These are phyloP conservation scores for Protomyctophum bolini DNA, from an alignment of 2,113 vertebrate species.

Conservation along the genomic window DNA sequence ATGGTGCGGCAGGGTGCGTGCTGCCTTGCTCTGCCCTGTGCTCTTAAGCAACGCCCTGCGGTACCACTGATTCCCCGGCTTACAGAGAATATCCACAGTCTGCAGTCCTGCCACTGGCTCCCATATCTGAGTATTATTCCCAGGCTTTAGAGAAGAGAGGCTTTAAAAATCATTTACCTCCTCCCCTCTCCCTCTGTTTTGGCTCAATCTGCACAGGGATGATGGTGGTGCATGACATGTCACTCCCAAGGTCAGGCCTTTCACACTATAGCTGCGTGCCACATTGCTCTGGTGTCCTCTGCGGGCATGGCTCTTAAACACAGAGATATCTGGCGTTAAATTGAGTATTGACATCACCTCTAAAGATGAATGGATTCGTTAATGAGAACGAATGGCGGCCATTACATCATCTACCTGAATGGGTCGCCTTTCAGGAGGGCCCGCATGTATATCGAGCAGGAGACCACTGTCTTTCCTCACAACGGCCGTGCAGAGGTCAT, in stretches of 20 bases:
- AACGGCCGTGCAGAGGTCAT: slow-evolving; percentile 29
- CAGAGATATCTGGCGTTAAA: slow-evolving; percentile 20
- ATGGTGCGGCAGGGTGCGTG: slow-evolving; percentile 63
- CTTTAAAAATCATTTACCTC: slow-evolving; percentile 48
- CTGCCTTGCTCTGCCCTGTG: slow-evolving; percentile 54
- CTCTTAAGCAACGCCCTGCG: slow-evolving; percentile 65
- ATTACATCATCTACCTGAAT: slow-evolving; percentile 20
- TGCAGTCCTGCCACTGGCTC: slow-evolving; percentile 36
- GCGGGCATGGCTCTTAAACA: slow-evolving; percentile 1
- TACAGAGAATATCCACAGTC: slow-evolving; percentile 69
- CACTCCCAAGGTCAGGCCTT: slow-evolving; percentile 18
- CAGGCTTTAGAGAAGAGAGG: slow-evolving; percentile 25
- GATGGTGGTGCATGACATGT: background rate
- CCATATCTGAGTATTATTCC: slow-evolving; percentile 36
- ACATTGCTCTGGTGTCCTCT: background rate
- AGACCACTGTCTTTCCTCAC: slow-evolving; percentile 21
- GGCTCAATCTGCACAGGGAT: background rate
- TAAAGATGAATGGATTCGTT: slow-evolving; percentile 32
- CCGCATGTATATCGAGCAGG: slow-evolving; percentile 40
- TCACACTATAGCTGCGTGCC: slow-evolving; percentile 2
- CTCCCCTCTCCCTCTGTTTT: slow-evolving; percentile 17
- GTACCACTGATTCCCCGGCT: slow-evolving; percentile 39
- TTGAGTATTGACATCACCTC: slow-evolving; percentile 5
- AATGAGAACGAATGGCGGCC: slow-evolving; percentile 25
- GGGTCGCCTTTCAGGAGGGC: slow-evolving; percentile 20